These are phyloP conservation scores for Manacus vitellinus DNA, from an alignment of 2,113 vertebrate genomes.

Conservation along the genomic window DNA sequence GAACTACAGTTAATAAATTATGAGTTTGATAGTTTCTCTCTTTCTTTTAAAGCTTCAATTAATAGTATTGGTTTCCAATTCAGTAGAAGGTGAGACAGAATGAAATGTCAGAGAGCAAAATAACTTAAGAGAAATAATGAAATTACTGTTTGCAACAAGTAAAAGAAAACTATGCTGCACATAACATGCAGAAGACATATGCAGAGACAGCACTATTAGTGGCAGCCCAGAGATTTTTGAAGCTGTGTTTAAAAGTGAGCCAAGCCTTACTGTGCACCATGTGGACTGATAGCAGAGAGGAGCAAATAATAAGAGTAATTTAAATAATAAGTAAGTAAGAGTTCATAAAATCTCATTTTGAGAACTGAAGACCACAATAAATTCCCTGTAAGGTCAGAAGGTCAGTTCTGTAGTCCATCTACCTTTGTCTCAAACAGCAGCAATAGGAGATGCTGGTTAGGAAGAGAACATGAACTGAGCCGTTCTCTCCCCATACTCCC, in stretches of 20 bases:
- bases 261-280: neutral
- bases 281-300: neutral
- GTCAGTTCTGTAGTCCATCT: neutral
- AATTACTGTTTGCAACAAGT: neutral
- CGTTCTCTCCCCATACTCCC: rapidly evolving
- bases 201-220: neutral
- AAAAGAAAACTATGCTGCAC: neutral
- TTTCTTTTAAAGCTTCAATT: neutral
- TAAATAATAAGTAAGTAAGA: neutral
- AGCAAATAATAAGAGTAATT: neutral
- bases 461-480: neutral
- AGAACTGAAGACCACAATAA: neutral
- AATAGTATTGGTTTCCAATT: neutral
- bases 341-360: neutral
- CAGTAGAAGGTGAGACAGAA: neutral
- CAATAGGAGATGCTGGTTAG: neutral
- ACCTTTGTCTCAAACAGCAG: neutral
- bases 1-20: neutral
- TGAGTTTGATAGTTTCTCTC: neutral
- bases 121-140: neutral
- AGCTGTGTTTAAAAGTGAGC: neutral
- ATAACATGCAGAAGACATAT: neutral
- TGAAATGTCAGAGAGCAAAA: neutral
- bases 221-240: neutral
- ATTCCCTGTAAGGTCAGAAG: neutral